Evolutionary conservation across 2,797 vertebrate species (phyloP), one percentile per base, ranked within the genome.

Genomic region (Sternarchorhynchus goeldii): DNA sequence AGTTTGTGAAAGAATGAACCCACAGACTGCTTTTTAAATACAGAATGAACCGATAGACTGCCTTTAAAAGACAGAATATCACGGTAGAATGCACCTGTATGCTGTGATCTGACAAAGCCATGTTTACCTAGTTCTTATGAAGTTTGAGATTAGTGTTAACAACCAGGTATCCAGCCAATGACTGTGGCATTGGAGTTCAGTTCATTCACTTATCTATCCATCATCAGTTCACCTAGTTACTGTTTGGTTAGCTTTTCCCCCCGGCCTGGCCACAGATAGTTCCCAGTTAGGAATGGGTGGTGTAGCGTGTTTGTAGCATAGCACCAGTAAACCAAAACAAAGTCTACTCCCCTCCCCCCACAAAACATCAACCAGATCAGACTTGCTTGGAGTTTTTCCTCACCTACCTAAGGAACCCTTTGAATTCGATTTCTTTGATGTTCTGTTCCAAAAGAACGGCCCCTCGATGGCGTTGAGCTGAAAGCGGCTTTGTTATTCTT

Each of bases 61-160:
- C 41, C 60, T 34, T 68, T 14, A 6, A 50, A 59, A 20, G 58
- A 58, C 68, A 64, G 14, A 74, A 65, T 68, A 29, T 62, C 59
- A 18, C 25, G 59, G 32, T 65, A 55, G 45, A 29, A 45, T 34
- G 58, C 31, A 29, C 29, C 64, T 41, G 60, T 5, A 41, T 31
- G 16, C 62, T 21, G 34, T 31, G 32, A 64, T 63, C 18, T 32
- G 3, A 4, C 20, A 39, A 34, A 18, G 31, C 3, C 3, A 32
- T 8, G 59, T 6, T 41, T 1, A 10, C 4, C 10, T 17, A 50
- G 21, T 17, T 60, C 2, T 6, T 63, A 8, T 16, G 20, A 34
- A 39, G 50, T 56, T 20, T 64, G n/a, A 16, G 20, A 34, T 20
- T 20, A 14, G 60, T 29, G 5, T 16, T 1, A 3, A 18, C 14